These are phyloP conservation scores for Pardalotus punctatus DNA, from an alignment of 2,113 vertebrate genomes.

Conservation along the genomic window DNA sequence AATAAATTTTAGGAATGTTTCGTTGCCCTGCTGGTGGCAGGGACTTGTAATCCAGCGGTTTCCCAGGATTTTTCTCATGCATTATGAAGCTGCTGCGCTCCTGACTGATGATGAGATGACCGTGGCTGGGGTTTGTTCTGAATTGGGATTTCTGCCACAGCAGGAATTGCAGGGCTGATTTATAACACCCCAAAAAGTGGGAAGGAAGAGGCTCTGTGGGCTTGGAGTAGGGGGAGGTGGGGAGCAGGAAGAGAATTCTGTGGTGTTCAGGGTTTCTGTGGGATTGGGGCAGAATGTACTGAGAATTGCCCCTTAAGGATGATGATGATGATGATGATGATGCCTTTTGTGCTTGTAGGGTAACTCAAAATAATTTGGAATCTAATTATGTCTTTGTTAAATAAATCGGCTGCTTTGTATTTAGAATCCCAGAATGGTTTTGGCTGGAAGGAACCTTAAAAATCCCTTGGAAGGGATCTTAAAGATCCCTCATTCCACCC, in stretches of 20 bases:
- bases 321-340: no score
- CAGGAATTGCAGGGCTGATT: neutral
- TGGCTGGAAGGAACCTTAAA: neutral
- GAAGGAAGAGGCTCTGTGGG: neutral
- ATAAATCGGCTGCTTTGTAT: neutral
- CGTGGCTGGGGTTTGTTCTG: neutral
- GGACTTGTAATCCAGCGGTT: neutral
- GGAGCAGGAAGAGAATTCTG: neutral
- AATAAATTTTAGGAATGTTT: neutral
- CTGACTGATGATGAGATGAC: neutral
- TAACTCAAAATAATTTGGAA: neutral
- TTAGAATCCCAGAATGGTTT: neutral
- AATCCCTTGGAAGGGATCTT: neutral
- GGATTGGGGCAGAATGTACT: accelerated
- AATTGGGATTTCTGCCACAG: neutral
- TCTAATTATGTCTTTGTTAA: neutral
- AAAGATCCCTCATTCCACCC: neutral
- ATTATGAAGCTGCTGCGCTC: neutral
- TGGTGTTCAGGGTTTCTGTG: neutral
- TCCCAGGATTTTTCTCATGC: neutral
- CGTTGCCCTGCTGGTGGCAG: neutral
- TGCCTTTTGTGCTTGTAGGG: neutral
- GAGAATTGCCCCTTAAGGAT: neutral
- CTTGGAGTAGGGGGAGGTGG: neutral
- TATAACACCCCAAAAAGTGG: neutral